Conservation (phyloP, 2,797 vertebrate species). For the Alcedo atthis region DNA sequence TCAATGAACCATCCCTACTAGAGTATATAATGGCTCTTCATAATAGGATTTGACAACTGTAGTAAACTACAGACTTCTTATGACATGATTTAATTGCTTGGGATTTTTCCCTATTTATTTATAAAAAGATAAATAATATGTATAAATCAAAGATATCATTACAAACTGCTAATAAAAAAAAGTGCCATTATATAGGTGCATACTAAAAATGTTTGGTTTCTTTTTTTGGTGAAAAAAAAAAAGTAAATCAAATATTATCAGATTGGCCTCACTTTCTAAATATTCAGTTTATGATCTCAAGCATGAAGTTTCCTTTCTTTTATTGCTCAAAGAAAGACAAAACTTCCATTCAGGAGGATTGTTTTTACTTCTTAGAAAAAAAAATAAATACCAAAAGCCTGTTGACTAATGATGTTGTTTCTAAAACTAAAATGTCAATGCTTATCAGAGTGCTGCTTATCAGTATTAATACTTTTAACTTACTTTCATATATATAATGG, state of each 20-base stretch:
- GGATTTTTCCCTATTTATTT: neutral
- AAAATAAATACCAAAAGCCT: neutral
- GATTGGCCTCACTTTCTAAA: neutral
- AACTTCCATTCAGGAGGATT: neutral
- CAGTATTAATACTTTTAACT: neutral
- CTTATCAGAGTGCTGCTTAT: neutral
- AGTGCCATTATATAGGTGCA: rapidly evolving
- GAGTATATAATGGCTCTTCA: neutral
- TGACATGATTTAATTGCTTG: neutral
- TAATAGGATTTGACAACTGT: neutral
- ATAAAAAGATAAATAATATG: neutral
- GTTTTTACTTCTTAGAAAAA: neutral
- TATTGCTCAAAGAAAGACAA: neutral
- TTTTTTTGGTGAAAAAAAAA: neutral
- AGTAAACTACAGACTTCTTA: neutral
- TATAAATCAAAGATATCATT: neutral
- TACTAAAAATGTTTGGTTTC: neutral
- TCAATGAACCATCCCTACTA: neutral
- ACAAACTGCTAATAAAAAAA: neutral
- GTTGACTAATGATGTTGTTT: neutral
- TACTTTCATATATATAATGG: neutral
- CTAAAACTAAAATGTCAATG: neutral
- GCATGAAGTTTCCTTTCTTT: neutral
- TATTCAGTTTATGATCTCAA: neutral
- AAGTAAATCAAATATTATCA: neutral